Base-by-base conservation (phyloP, 1,140 invertebrate genomes). In the Aphis gossypii region DNA sequence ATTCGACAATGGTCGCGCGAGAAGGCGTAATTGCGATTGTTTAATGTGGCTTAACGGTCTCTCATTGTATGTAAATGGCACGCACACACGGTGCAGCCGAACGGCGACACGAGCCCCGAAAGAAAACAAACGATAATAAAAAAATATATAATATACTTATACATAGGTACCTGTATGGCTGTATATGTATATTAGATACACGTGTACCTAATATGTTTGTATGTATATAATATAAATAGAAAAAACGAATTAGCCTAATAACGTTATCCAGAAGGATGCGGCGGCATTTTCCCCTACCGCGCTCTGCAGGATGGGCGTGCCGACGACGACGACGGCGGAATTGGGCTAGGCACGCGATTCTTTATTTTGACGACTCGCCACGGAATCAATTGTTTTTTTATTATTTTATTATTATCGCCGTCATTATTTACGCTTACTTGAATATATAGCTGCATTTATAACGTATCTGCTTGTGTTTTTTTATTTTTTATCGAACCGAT, bases 251-350 rank as follows among this genome's bases (percentile, higher is more conserved):
- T 92, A 82, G 46, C 46, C 90, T 56, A 92, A 90, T 90, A 90
- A 90, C 89, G 56, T 44, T 90, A 90, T 90, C 56, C 56, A 93
- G 76, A 41, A 93, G 82, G 92, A 93, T 86, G 82, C 35, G 18
- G 35, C 60, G 44, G 90, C 51, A 44, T 83, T 18, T 84, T 90
- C 46, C 82, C 92, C 60, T 93, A 84, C 68, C 92, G 92, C 30
- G n/a, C n/a, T 76, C n/a, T 76, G 60, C 92, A 93, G 92, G 92
- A 93, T 93, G 92, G 92, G 92, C 92, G 92, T 84, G 92, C 44
- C 90, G 90, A 38, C 88, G 14, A 87, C 38, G 86, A 41, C 56
- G 41, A 38, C 60, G 46, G 14, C 92, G 92, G 92, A 93, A 93
- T 93, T 93, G 82, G 92, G 92, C 48, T 93, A 48, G 92, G 92